Percentiles rank a stretch among this genome's conserved stretches.
These are phyloP conservation scores for Formicarius rufipectus DNA, from an alignment of 2,113 vertebrate genomes.

Conservation along the genomic window DNA sequence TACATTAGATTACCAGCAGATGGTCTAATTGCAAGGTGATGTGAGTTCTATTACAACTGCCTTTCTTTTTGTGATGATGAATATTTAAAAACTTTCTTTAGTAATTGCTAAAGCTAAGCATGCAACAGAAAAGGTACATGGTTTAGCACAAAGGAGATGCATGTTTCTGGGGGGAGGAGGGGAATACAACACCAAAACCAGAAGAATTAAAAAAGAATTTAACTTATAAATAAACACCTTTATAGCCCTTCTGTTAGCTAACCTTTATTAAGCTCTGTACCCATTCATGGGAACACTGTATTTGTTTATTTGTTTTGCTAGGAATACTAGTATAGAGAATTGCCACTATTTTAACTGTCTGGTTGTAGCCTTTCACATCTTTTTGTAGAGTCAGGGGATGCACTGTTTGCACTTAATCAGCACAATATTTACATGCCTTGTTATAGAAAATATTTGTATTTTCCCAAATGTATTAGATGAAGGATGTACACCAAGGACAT, in stretches of 20 bases:
- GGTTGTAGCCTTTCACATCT: background rate
- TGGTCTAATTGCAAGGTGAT: constrained; percentile 6
- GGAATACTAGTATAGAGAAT: background rate
- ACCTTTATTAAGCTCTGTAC: background rate
- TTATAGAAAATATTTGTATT: background rate
- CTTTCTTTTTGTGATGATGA: background rate
- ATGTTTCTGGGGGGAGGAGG: background rate
- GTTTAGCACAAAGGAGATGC: background rate
- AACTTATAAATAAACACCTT: background rate
- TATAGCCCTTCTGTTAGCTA: background rate
- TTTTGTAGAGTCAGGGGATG: background rate
- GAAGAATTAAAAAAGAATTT: background rate
- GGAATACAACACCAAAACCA: background rate
- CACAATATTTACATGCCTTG: background rate
- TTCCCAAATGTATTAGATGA: background rate
- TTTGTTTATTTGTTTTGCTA: background rate
- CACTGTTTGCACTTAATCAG: background rate
- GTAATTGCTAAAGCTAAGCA: background rate
- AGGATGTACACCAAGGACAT: background rate
- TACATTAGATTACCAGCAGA: constrained; percentile 16
- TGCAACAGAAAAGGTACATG: background rate
- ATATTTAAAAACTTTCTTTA: background rate
- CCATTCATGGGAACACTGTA: fast-evolving
- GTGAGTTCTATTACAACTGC: background rate
- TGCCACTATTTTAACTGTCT: background rate